Percentiles rank a stretch among this genome's conserved stretches.
These are phyloP conservation scores for Spodoptera exigua DNA, from an alignment of 2,888 invertebrate genomes.

Conservation along the genomic window DNA sequence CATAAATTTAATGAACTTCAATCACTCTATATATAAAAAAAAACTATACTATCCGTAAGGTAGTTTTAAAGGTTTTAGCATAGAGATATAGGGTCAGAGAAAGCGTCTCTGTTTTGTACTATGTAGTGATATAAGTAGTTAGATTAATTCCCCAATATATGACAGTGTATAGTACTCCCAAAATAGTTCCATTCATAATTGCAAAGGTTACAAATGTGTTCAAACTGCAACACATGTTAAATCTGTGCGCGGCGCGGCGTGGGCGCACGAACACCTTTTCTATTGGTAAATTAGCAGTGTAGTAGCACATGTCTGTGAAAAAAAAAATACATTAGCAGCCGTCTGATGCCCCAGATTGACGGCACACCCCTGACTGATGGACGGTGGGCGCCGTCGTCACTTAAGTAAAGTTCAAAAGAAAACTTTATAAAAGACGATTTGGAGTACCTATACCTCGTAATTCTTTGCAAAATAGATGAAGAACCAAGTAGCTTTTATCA, in stretches of 20 bases:
- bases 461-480: neutral
- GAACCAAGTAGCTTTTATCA: too few species aligned
- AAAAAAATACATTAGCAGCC: conserved; percentile 84
- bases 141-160: too few species aligned
- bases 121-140: too few species aligned
- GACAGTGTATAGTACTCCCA: neutral
- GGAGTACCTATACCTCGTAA: neutral
- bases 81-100: too few species aligned
- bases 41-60: too few species aligned
- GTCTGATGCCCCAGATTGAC: conserved; percentile 77
- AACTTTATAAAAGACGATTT: neutral
- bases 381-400: conserved; percentile 18
- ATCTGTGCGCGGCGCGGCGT: conserved; percentile 43
- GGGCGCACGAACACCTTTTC: conserved; percentile 64
- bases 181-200: conserved; percentile 10
- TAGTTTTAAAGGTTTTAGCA: too few species aligned
- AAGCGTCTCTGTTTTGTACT: too few species aligned
- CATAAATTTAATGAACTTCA: neutral
- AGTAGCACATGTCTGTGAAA: conserved; percentile 85
- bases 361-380: conserved; percentile 44
- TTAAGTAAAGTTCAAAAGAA: conserved; percentile 11
- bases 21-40: too few species aligned
- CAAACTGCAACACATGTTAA: conserved; percentile 58
- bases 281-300: conserved; percentile 80
- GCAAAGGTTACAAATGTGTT: conserved; percentile 43